These are phyloP conservation scores for Sebastes itinus DNA, from an alignment of 2,797 vertebrate genomes.

Conservation along the genomic window DNA sequence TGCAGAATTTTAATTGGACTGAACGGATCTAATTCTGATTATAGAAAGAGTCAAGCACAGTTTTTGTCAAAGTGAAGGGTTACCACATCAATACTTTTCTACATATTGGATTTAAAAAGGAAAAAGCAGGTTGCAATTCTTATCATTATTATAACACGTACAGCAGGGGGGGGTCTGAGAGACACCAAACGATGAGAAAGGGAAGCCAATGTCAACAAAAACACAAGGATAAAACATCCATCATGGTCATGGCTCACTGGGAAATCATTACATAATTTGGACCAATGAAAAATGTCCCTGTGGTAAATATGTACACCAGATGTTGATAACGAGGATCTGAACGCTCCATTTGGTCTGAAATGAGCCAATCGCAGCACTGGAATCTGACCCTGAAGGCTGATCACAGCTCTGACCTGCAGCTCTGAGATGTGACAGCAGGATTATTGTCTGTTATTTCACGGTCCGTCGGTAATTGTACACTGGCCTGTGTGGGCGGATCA, in stretches of 20 bases:
- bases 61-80: background rate
- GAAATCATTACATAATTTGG: background rate
- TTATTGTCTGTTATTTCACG: slow-evolving; percentile 44
- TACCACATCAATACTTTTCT: background rate
- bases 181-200: too few species aligned
- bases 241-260: background rate
- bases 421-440: slow-evolving; percentile 19
- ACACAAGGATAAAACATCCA: background rate
- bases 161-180: background rate
- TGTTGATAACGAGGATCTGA: background rate
- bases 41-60: too few species aligned
- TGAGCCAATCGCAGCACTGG: slow-evolving; percentile 27
- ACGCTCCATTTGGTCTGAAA: slow-evolving; percentile 30
- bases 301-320: background rate
- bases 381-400: slow-evolving; percentile 18
- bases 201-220: background rate
- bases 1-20: too few species aligned
- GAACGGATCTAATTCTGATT: too few species aligned
- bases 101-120: background rate
- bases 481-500: slow-evolving; percentile 33
- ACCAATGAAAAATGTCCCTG: background rate
- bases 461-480: slow-evolving; percentile 31
- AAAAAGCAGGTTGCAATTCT: background rate
- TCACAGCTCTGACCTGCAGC: slow-evolving; percentile 34
- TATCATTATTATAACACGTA: background rate